Percentiles rank a stretch among this genome's conserved stretches.
These are phyloP conservation scores for Agrotis segetum DNA, from an alignment of 2,888 invertebrate species.

Conservation along the genomic window DNA sequence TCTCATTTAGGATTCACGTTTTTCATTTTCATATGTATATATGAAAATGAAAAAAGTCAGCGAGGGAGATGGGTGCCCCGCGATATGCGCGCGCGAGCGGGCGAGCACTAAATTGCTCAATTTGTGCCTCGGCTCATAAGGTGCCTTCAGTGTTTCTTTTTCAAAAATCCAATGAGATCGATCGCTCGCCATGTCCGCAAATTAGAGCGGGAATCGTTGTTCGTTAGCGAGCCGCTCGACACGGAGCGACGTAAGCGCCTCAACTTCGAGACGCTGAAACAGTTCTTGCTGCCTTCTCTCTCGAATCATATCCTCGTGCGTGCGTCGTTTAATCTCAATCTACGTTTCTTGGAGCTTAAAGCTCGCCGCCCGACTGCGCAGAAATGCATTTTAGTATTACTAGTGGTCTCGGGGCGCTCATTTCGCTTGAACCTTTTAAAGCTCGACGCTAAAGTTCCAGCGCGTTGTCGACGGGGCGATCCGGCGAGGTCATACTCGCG, in stretches of 20 bases:
- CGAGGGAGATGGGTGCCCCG: slow-evolving; percentile 72
- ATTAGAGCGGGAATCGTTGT: slow-evolving; percentile 90
- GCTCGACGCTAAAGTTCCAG: slow-evolving; percentile 60
- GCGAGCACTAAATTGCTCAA: slow-evolving; percentile 89
- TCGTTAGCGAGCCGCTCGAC: slow-evolving; percentile 79
- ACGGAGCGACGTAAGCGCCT: slow-evolving; percentile 71
- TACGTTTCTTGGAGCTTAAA: slow-evolving; percentile 80
- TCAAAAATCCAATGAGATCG: slow-evolving; percentile 90
- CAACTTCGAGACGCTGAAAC: slow-evolving; percentile 48
- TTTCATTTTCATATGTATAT: too few species aligned
- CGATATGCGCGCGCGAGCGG: slow-evolving; percentile 74
- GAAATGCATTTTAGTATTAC: slow-evolving; percentile 85
- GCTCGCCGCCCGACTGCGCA: slow-evolving; percentile 81
- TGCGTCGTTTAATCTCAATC: slow-evolving; percentile 77
- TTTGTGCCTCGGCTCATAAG: slow-evolving; percentile 87
- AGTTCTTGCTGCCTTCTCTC: slow-evolving; percentile 56
- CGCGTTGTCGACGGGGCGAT: slow-evolving; percentile 67
- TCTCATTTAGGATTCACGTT: slow-evolving; percentile 79
- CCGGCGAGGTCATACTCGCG: slow-evolving; percentile 72
- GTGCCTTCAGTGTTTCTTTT: slow-evolving; percentile 84
- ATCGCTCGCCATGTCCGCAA: slow-evolving; percentile 90
- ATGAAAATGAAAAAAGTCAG: slow-evolving; percentile 66
- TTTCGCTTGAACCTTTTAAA: slow-evolving; percentile 79
- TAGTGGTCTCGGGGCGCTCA: slow-evolving; percentile 79
- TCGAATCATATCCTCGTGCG: slow-evolving; percentile 63